Percentiles rank a stretch among this genome's conserved stretches.
Evolutionary conservation across 2,888 invertebrate genomes (phyloP).

Genomic region (Teinopalpus imperialis): DNA sequence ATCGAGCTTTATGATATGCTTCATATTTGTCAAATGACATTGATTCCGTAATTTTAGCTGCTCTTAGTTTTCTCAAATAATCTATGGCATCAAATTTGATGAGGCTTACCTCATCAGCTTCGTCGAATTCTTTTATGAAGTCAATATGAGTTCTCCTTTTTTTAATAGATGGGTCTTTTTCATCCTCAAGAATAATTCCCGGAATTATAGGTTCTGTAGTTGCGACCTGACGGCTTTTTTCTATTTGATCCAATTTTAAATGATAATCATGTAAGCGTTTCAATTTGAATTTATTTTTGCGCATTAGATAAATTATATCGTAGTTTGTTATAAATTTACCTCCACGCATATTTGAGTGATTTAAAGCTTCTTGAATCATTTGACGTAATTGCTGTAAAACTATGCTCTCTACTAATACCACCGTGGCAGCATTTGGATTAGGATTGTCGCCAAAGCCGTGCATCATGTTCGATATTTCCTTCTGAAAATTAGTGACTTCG

Average conservation of each 20-base stretch:
- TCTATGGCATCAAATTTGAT: constrained; percentile 80
- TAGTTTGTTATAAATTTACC: constrained; percentile 79
- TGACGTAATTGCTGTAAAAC: constrained; percentile 90
- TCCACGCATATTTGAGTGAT: constrained; percentile 84
- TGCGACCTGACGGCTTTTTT: constrained; percentile 50
- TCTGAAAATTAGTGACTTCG: constrained; percentile 73
- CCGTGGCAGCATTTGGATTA: constrained; percentile 90
- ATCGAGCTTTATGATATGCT: constrained; percentile 90
- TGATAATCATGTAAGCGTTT: constrained; percentile 89
- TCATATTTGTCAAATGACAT: constrained; percentile 84
- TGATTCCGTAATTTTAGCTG: constrained; percentile 79
- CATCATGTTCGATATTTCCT: constrained; percentile 93
- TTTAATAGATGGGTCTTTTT: constrained; percentile 72
- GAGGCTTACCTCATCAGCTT: constrained; percentile 78
- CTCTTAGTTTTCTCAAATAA: constrained; percentile 81
- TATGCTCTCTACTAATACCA: constrained; percentile 91
- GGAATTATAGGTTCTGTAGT: constrained; percentile 48
- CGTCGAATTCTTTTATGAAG: constrained; percentile 78
- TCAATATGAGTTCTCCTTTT: constrained; percentile 71
- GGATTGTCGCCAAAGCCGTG: constrained; percentile 96
- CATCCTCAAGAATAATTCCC: constrained; percentile 69
- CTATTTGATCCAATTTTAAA: constrained; percentile 77
- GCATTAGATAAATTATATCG: constrained; percentile 92
- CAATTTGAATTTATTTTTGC: constrained; percentile 90
- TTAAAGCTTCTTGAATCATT: constrained; percentile 88